Percentiles rank a stretch among this genome's conserved stretches.
Conservation (phyloP, 2,113 vertebrate genomes). For the Meles meles region DNA sequence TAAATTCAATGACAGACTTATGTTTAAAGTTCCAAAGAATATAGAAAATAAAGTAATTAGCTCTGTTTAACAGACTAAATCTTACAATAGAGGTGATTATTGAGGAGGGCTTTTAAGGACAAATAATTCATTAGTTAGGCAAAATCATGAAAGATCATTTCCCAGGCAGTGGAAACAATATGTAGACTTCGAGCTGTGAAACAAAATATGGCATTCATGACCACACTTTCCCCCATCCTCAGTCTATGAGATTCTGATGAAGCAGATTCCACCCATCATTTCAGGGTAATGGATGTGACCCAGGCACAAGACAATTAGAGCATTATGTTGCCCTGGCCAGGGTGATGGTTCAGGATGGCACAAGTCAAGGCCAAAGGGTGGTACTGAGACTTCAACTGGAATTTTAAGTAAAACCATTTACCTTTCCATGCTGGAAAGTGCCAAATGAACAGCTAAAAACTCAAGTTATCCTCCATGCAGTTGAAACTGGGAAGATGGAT, state of each 20-base stretch:
- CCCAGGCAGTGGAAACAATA: not conserved
- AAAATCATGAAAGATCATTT: slow-evolving; percentile 27
- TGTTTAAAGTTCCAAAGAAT: slow-evolving; percentile 23
- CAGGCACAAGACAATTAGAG: not conserved
- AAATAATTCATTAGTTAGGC: not conserved
- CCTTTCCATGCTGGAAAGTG: slow-evolving; percentile 1
- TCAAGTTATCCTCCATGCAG: not conserved
- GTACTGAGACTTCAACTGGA: not conserved
- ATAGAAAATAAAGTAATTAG: slow-evolving; percentile 27
- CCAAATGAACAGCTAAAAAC: not conserved
- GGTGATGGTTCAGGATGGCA: not conserved
- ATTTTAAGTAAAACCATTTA: not conserved
- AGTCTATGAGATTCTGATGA: not conserved
- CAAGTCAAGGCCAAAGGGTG: not conserved
- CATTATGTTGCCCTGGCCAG: not conserved
- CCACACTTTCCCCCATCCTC: not conserved
- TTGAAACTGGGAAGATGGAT: slow-evolving; percentile 8
- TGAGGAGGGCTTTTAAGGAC: slow-evolving; percentile 18
- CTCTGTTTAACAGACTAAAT: not conserved
- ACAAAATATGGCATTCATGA: slow-evolving; percentile 5
- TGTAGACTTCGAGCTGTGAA: not conserved
- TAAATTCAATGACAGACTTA: slow-evolving; percentile 16
- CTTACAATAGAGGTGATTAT: not conserved
- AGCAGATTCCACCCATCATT: not conserved
- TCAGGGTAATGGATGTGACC: not conserved